A percentile compares a stretch with the other conserved stretches of the same genome.
phyloP scores from a whole-genome alignment of 1,140 invertebrate genomes.

The Bombus terrestris region DNA sequence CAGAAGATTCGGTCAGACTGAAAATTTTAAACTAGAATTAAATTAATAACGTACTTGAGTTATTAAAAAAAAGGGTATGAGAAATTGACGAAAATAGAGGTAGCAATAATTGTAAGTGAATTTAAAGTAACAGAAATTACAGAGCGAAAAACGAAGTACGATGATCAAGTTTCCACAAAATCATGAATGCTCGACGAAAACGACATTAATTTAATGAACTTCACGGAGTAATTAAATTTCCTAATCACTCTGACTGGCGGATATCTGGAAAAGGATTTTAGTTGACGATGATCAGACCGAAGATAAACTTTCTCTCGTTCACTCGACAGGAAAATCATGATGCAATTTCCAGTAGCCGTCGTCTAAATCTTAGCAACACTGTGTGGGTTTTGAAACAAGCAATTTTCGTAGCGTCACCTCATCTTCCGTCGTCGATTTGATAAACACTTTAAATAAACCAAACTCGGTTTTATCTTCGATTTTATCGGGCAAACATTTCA shows the following conservation, averaged over 20 bases:
- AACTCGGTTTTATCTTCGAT: too few species aligned
- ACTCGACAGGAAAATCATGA: conserved; percentile 32
- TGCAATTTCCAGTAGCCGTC: conserved; percentile 42
- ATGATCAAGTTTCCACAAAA: not conserved
- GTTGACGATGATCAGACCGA: not conserved
- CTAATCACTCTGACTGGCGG: not conserved
- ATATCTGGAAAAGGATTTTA: conserved; percentile 13
- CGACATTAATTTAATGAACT: not conserved
- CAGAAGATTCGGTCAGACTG: too few species aligned
- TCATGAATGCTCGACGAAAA: not conserved
- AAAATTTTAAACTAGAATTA: not conserved
- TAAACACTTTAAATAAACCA: conserved; percentile 18
- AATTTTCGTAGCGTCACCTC: conserved; percentile 25
- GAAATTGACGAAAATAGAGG: too few species aligned
- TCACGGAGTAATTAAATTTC: conserved; percentile 32
- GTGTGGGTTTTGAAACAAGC: conserved; percentile 18
- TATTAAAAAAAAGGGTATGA: too few species aligned
- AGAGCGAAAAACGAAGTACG: not conserved
- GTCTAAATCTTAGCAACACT: conserved; percentile 44
- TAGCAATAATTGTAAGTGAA: too few species aligned
- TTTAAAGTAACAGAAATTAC: not conserved
- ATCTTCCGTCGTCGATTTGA: conserved; percentile 1
- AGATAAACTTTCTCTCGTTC: conserved; percentile 47
- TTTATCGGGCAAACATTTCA: not conserved
- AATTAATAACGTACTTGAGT: too few species aligned